Evolutionary conservation across 2,888 invertebrate genomes (phyloP), one percentile per base, ranked within the genome.

Genomic region (Hyles lineata): DNA sequence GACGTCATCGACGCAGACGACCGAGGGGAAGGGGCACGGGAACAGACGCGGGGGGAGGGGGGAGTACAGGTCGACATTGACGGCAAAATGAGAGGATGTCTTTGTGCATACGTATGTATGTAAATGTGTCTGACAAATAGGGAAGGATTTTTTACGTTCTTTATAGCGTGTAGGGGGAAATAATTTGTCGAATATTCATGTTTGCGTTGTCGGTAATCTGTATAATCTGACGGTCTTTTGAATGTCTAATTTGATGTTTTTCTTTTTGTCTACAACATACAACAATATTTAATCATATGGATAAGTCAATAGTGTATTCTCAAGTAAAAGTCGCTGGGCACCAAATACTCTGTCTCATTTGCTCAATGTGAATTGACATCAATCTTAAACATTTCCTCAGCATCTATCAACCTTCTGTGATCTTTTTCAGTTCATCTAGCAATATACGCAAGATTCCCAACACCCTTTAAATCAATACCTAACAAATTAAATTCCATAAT

Each of bases 1-100:
- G 81, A 81, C 81, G 85, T 84, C 85, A 81, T 75, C 73, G 76
- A 72, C 77, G 75, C 77, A 72, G 77, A 74, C 77, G 73, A 72
- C 50, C 50, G 60, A 32, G 32, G 70, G 32, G 50, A 61, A 19
- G 50, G 61, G 61, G 70, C 17, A 55, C 55, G 61, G 60, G 58
- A 69, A 69, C 25, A 43, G 23, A 61, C 21, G 55, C 9, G n/a
- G 63, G 11, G 7, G 60, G 21, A 8, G 15, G 67, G 67, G 3
- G 50, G 50, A 4, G 50, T 50, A 43, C 50, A 50, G 50, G 67
- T 23, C 67, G 67, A 67, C 50, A 23, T 23, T 67, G 50, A 67
- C 67, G 50, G 50, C 23, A 15, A 43, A 50, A 50, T 50, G 43
- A 43, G 2, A 23, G 43, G 50, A 55, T 55, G 55, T 55, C n/a